Conservation (phyloP, 2,797 vertebrate species). For the Oryzias dopingdopingensis region DNA sequence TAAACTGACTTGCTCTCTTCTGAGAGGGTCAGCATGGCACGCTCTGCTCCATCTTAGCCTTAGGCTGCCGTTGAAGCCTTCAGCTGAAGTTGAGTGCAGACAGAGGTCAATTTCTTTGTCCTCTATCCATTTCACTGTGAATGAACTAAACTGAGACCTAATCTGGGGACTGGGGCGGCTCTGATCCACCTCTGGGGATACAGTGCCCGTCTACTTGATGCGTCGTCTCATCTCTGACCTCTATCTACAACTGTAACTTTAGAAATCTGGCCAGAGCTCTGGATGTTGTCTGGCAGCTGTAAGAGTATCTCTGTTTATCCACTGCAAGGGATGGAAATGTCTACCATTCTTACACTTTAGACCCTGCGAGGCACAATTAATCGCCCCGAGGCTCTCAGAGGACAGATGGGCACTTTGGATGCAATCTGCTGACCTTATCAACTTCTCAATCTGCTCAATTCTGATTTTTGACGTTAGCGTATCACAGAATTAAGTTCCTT, state of each 20-base stretch:
- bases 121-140: constrained; percentile 38
- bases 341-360: constrained; percentile 35
- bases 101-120: constrained; percentile 33
- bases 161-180: constrained; percentile 29
- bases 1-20: constrained; percentile 13
- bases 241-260: constrained; percentile 49
- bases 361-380: constrained; percentile 45
- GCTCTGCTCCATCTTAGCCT: constrained; percentile 5
- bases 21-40: constrained; percentile 18
- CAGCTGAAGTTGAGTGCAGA: constrained; percentile 17
- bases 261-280: constrained; percentile 33
- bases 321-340: constrained; percentile 36
- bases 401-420: not conserved
- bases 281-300: constrained; percentile 45
- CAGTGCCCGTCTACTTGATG: constrained; percentile 5
- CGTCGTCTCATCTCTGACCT: constrained; percentile 38
- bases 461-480: constrained; percentile 23
- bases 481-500: constrained; percentile 8
- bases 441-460: constrained; percentile 19
- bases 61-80: constrained; percentile 10
- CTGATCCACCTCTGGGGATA: constrained; percentile 8
- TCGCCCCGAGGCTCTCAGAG: constrained; percentile 20
- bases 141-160: constrained; percentile 39
- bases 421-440: constrained; percentile 28
- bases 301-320: constrained; percentile 52